Conservation (phyloP, 2,113 vertebrate species). For the Todiramphus chloris region DNA sequence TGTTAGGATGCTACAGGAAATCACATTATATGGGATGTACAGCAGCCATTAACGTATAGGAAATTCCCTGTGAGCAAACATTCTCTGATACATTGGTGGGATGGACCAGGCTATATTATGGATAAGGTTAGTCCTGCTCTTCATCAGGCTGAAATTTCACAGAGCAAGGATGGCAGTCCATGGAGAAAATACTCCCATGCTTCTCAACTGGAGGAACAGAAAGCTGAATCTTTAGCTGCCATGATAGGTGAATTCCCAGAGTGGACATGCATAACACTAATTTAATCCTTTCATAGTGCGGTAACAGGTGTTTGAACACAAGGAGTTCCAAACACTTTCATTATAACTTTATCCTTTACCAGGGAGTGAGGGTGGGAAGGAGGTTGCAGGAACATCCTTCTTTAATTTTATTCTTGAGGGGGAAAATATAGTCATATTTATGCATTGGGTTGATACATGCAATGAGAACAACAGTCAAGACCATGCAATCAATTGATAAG, state of each 20-base stretch:
- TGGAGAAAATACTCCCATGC: background rate
- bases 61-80: background rate
- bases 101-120: background rate
- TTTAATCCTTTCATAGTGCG: background rate
- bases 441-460: background rate
- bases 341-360: background rate
- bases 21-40: background rate
- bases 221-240: background rate
- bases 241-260: background rate
- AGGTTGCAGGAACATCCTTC: background rate
- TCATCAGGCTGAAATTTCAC: background rate
- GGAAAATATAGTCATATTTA: background rate
- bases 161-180: background rate
- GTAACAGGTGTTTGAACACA: background rate
- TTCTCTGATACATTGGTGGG: background rate
- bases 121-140: background rate
- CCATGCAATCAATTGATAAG: background rate
- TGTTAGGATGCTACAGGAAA: background rate
- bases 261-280: background rate
- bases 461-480: background rate
- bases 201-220: background rate
- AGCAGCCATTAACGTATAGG: background rate
- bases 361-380: background rate
- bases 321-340: background rate
- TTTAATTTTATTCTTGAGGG: background rate